Conservation (phyloP, 92 coral and sea anemone genomes). For the Bergia puertoricense region DNA sequence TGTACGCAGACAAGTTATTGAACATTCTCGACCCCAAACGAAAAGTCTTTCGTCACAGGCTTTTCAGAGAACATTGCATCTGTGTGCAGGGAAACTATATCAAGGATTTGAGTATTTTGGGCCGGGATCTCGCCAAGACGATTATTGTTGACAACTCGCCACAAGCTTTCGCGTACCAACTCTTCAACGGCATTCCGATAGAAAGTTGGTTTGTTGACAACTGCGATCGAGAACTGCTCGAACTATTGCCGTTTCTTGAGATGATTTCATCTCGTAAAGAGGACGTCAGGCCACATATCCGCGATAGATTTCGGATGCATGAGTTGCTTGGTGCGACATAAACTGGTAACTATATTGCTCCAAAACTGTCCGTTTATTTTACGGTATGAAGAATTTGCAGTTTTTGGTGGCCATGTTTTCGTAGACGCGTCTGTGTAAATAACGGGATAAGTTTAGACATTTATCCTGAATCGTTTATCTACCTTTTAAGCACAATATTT, state of each 20-base stretch:
- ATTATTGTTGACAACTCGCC: constrained; percentile 99
- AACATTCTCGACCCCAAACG: constrained; percentile 96
- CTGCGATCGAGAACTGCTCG: constrained; percentile 87
- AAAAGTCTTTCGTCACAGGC: constrained; percentile 92
- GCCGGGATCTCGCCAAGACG: constrained; percentile 97
- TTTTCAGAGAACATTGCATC: constrained; percentile 97
- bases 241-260: constrained; percentile 91
- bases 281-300: constrained; percentile 92
- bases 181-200: constrained; percentile 98
- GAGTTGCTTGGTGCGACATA: constrained; percentile 67
- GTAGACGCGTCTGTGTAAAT: constrained; percentile 28
- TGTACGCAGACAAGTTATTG: constrained; percentile 95
- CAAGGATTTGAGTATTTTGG: constrained; percentile 95
- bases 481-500: not conserved
- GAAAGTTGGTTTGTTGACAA: constrained; percentile 99
- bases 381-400: not conserved
- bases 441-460: constrained; percentile 27
- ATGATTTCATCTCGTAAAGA: constrained; percentile 85
- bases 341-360: constrained; percentile 38
- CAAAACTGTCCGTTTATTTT: not conserved
- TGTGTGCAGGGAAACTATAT: constrained; percentile 99
- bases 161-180: constrained; percentile 98
- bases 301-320: constrained; percentile 99
- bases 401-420: constrained; percentile 33
- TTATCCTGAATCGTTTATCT: constrained; percentile 17